phyloP scores from a whole-genome alignment of 1,140 invertebrate genomes.

The Eueides isabella region DNA sequence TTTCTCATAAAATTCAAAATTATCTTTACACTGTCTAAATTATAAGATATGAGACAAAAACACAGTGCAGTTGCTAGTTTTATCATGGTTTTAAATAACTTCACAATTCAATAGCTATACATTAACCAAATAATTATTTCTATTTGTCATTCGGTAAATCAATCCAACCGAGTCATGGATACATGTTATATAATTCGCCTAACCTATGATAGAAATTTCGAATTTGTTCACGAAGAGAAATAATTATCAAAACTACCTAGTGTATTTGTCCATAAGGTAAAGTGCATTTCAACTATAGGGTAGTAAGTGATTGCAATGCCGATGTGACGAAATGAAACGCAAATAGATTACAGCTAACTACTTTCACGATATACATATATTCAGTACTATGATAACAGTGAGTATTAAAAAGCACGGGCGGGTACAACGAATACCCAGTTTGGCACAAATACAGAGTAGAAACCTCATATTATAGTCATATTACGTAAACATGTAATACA shows the following conservation, averaged over 20 bases:
- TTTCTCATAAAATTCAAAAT: neutral
- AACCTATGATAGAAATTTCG: slow-evolving; percentile 80
- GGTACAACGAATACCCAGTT: slow-evolving; percentile 65
- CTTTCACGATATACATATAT: slow-evolving; percentile 66
- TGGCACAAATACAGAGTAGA: slow-evolving; percentile 64
- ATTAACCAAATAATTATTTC: slow-evolving; percentile 56
- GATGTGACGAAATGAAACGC: slow-evolving; percentile 71
- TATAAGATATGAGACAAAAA: neutral
- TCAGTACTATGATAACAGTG: slow-evolving; percentile 63
- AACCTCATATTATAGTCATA: slow-evolving; percentile 23
- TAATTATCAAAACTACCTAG: slow-evolving; percentile 80
- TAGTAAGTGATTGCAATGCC: slow-evolving; percentile 66
- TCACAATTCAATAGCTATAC: slow-evolving; percentile 49
- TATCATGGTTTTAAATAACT: slow-evolving; percentile 54
- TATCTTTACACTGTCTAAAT: neutral
- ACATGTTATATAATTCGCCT: slow-evolving; percentile 76
- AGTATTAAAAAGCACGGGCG: slow-evolving; percentile 68
- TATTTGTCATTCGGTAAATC: slow-evolving; percentile 48
- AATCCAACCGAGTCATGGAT: slow-evolving; percentile 57
- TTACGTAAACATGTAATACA: slow-evolving; percentile 29
- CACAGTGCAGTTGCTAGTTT: slow-evolving; percentile 40
- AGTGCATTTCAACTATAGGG: slow-evolving; percentile 78
- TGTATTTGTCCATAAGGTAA: slow-evolving; percentile 71
- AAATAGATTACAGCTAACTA: slow-evolving; percentile 76
- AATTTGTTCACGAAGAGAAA: slow-evolving; percentile 81